A percentile compares a stretch with the other conserved stretches of the same genome.
Conservation (phyloP, 2,113 vertebrate genomes). For the Dasypus novemcinctus region DNA sequence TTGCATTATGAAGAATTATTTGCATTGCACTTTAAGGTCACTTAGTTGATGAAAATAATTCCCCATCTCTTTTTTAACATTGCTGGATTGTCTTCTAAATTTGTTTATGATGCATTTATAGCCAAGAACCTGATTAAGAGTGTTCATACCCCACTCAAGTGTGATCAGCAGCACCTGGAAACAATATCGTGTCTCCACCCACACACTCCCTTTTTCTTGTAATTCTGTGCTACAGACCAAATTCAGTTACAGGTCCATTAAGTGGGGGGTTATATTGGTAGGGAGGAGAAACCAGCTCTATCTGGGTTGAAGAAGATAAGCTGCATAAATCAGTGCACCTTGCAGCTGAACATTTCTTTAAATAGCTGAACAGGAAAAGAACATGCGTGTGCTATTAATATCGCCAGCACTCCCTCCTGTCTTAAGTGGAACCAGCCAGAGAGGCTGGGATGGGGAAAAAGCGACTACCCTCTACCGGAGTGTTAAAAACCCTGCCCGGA, state of each 20-base stretch:
- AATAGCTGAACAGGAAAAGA: constrained; percentile 79
- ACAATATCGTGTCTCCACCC: constrained; percentile 59
- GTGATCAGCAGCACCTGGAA: constrained; percentile 77
- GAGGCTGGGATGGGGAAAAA: not conserved
- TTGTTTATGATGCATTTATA: constrained; percentile 58
- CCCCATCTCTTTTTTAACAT: constrained; percentile 38
- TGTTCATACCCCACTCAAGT: constrained; percentile 55
- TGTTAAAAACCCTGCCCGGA: not conserved
- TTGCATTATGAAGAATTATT: constrained; percentile 1
- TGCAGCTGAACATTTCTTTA: constrained; percentile 78
- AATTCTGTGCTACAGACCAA: constrained; percentile 74
- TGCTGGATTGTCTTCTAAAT: constrained; percentile 52
- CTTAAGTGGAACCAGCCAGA: constrained; percentile 47
- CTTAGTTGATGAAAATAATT: constrained; percentile 37
- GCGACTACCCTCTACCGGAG: accelerated
- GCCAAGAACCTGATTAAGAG: constrained; percentile 64
- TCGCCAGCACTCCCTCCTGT: constrained; percentile 50
- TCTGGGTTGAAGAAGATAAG: constrained; percentile 83
- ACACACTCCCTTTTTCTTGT: constrained; percentile 59
- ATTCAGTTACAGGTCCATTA: constrained; percentile 79
- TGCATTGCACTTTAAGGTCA: constrained; percentile 48
- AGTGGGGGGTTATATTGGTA: constrained; percentile 49
- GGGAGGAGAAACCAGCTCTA: constrained; percentile 54
- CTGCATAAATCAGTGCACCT: constrained; percentile 75
- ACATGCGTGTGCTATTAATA: constrained; percentile 52